Conservation (phyloP, 2,888 invertebrate genomes). For the Harpalus rubripes region DNA sequence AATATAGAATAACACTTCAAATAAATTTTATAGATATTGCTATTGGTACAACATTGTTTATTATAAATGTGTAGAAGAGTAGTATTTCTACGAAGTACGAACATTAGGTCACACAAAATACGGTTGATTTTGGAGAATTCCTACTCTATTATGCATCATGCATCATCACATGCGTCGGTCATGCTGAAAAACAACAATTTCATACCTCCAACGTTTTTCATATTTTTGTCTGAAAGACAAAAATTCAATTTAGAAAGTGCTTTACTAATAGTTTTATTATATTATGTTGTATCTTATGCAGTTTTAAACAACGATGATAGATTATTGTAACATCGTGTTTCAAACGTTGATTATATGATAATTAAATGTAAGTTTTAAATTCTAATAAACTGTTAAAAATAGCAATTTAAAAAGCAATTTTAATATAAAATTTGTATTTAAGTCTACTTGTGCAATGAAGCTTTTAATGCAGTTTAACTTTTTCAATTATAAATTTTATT, state of each 20-base stretch:
- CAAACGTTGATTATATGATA: conserved; percentile 50
- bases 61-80: neutral
- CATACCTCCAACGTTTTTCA: conserved; percentile 89
- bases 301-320: too few species aligned
- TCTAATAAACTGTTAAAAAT: neutral
- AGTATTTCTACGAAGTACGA: neutral
- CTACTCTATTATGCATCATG: conserved; percentile 27
- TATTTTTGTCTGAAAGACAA: conserved; percentile 85
- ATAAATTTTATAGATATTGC: neutral
- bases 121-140: neutral
- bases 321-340: neutral
- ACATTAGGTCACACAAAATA: conserved; percentile 22
- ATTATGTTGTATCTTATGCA: neutral
- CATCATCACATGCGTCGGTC: conserved; percentile 40
- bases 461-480: conserved; percentile 27
- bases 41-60: conserved; percentile 13
- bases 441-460: conserved; percentile 40
- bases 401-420: conserved; percentile 26
- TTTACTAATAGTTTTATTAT: neutral
- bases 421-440: neutral
- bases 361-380: neutral
- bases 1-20: too few species aligned
- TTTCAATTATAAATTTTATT: neutral
- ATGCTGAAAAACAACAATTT: conserved; percentile 60
- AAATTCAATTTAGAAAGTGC: conserved; percentile 44